These are phyloP conservation scores for Zygogramma bicolorata DNA, from an alignment of 2,888 invertebrate species.

Conservation along the genomic window DNA sequence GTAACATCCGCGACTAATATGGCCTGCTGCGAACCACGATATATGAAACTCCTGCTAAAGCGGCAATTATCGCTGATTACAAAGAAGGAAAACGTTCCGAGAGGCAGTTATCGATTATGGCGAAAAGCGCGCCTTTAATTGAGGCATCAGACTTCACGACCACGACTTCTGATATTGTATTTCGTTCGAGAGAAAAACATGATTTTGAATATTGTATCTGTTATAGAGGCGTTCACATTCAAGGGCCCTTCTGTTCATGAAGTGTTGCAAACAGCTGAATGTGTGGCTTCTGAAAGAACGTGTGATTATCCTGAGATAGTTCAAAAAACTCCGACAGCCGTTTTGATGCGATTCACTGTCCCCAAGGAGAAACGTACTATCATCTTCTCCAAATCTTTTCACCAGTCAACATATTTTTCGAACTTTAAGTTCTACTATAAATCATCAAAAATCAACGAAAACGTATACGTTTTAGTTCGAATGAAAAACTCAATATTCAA, in stretches of 20 bases:
- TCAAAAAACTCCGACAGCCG: too few relatives aligned
- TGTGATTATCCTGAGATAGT: too few relatives aligned
- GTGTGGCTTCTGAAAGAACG: too few relatives aligned
- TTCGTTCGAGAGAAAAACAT: not conserved
- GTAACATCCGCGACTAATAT: slow-evolving; percentile 7
- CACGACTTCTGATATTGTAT: not conserved
- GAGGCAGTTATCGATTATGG: slow-evolving; percentile 4
- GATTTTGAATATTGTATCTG: not conserved
- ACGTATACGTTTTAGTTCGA: too few relatives aligned
- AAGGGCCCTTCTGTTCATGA: not conserved
- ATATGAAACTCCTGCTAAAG: slow-evolving; percentile 33
- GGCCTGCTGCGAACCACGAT: slow-evolving; percentile 22
- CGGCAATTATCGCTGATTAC: slow-evolving; percentile 31
- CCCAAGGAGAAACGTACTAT: too few relatives aligned
- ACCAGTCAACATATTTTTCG: too few relatives aligned
- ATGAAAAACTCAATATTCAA: too few relatives aligned
- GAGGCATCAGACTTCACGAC: slow-evolving; percentile 7
- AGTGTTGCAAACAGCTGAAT: not conserved
- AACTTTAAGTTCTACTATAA: too few relatives aligned
- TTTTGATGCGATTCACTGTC: too few relatives aligned
- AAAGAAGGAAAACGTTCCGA: slow-evolving; percentile 13
- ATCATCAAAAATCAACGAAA: too few relatives aligned
- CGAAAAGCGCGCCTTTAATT: slow-evolving; percentile 4
- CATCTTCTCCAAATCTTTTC: too few relatives aligned
- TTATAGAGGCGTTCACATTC: not conserved